Percentiles rank a stretch among this genome's conserved stretches.
These are phyloP conservation scores for Lagenorhynchus albirostris DNA, from an alignment of 2,113 vertebrate genomes.

Conservation along the genomic window DNA sequence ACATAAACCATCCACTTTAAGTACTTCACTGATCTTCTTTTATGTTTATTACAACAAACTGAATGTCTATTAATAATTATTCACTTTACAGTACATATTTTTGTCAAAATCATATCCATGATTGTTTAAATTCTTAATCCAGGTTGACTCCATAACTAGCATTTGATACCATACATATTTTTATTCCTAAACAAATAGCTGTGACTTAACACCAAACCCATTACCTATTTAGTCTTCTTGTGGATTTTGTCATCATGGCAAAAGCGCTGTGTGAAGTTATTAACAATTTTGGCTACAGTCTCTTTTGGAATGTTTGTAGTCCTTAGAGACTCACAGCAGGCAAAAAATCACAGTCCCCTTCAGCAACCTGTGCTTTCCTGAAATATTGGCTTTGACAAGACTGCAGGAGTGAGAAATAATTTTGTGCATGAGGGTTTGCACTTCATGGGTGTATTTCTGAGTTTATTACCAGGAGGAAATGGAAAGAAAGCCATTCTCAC, in stretches of 20 bases:
- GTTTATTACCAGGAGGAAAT: slow-evolving; percentile 64
- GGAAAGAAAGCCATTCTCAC: slow-evolving; percentile 57
- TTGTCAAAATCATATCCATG: not conserved
- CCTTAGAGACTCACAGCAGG: slow-evolving; percentile 56
- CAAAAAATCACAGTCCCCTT: slow-evolving; percentile 46
- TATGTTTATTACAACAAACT: not conserved
- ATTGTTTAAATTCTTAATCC: not conserved
- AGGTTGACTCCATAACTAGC: not conserved
- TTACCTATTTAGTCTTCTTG: not conserved
- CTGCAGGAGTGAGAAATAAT: slow-evolving; percentile 76
- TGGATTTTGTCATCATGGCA: slow-evolving; percentile 20
- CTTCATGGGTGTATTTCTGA: slow-evolving; percentile 70
- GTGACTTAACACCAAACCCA: not conserved
- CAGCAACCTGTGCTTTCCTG: slow-evolving; percentile 57
- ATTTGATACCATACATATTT: not conserved
- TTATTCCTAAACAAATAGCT: not conserved
- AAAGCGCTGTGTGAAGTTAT: slow-evolving; percentile 41
- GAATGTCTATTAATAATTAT: not conserved
- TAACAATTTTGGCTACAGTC: slow-evolving; percentile 53
- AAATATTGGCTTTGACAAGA: slow-evolving; percentile 76
- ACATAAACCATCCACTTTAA: not conserved
- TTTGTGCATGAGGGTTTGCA: slow-evolving; percentile 64
- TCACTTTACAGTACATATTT: not conserved
- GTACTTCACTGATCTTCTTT: not conserved
- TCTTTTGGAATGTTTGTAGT: slow-evolving; percentile 64